Evolutionary conservation across 2,888 invertebrate genomes (phyloP).

Genomic region (Agelastica alni): DNA sequence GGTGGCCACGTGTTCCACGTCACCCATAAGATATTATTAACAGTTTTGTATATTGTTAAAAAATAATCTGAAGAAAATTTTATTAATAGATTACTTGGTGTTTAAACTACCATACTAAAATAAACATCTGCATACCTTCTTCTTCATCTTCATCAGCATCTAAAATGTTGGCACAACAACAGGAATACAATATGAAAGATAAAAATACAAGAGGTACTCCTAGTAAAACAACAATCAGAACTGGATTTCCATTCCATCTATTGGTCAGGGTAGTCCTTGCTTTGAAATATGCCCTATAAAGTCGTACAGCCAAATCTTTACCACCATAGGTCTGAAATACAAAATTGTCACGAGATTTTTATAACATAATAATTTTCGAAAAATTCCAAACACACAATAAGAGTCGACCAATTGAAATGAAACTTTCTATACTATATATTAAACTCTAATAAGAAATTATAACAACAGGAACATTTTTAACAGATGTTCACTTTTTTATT

Average conservation of each 20-base stretch:
- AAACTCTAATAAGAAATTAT: too few species aligned
- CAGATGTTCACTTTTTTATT: too few species aligned
- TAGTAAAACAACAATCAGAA: conserved; percentile 90
- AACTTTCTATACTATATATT: too few species aligned
- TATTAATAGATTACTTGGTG: not conserved
- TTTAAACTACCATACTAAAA: too few species aligned
- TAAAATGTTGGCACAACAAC: conserved; percentile 94
- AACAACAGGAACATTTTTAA: too few species aligned
- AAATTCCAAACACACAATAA: too few species aligned
- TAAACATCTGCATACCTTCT: conserved; percentile 53
- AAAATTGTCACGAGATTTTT: not conserved
- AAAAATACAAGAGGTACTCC: conserved; percentile 93
- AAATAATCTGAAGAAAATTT: not conserved
- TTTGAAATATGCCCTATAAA: conserved; percentile 84
- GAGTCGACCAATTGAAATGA: too few species aligned
- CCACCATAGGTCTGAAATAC: conserved; percentile 77
- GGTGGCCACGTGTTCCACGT: too few species aligned
- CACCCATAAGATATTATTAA: too few species aligned
- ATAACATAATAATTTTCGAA: too few species aligned
- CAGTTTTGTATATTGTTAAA: not conserved
- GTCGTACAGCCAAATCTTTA: conserved; percentile 73
- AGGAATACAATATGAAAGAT: conserved; percentile 91
- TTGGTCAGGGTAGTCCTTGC: conserved; percentile 75
- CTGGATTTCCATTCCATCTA: conserved; percentile 93
- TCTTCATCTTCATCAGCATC: conserved; percentile 86